Conservation (phyloP, 2,888 invertebrate genomes). For the Apantesis nais region DNA sequence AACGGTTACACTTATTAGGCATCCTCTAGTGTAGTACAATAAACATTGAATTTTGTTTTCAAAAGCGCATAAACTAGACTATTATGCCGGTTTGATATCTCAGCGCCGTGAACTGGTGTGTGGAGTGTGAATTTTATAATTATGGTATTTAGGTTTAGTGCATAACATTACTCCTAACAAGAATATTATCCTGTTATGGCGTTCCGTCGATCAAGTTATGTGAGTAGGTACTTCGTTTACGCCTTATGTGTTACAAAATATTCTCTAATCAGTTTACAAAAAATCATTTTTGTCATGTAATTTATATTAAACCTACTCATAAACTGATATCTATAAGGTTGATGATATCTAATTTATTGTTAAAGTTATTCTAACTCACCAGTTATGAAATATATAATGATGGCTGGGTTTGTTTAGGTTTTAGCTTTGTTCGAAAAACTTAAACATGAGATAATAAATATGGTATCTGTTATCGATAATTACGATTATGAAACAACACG, state of each 20-base stretch:
- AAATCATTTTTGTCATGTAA: neutral
- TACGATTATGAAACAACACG: conserved; percentile 25
- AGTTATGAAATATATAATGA: neutral
- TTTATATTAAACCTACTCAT: neutral
- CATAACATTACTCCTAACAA: conserved; percentile 38
- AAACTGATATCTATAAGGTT: neutral
- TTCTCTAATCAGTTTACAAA: neutral
- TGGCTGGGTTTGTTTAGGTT: neutral
- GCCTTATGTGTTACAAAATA: conserved; percentile 25
- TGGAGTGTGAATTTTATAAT: conserved; percentile 26
- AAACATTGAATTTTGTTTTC: no score
- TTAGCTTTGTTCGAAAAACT: neutral
- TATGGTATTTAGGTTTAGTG: conserved; percentile 31
- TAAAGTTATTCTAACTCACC: neutral
- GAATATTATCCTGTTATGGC: conserved; percentile 16
- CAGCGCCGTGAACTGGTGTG: conserved; percentile 6
- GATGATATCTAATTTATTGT: neutral
- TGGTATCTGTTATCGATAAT: neutral
- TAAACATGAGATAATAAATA: neutral
- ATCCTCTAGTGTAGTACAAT: no score
- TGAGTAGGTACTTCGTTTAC: conserved; percentile 28
- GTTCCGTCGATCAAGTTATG: conserved; percentile 29
- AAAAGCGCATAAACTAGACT: neutral
- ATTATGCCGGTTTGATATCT: neutral
- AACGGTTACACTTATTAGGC: no score